Evolutionary conservation across 2,797 vertebrate species (phyloP), one percentile per base, ranked within the genome.

Genomic region (Brachymystax lenok): DNA sequence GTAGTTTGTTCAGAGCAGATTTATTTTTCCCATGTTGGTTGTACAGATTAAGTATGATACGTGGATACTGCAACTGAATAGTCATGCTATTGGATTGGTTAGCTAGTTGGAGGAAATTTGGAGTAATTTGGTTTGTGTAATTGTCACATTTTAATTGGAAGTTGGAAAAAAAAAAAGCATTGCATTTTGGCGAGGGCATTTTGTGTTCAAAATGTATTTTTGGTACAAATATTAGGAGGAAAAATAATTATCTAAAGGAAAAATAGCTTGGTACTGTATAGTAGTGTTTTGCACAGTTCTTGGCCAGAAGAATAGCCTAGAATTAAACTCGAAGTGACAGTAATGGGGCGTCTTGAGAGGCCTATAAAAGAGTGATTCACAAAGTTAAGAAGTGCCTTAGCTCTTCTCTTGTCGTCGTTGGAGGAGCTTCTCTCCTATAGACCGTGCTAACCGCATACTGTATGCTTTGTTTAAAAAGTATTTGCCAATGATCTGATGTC

Each of bases 321-420:
- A 87, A 85, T 88, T 66, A 86, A 86, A 82, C 66, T 68, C 54
- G 80, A 79, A 61, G 77, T 78, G 81, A 84, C 63, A 59, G 83
- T 71, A 72, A 77, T 77, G 86, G 50, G 51, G 12, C 16, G 85
- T 84, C 87, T 81, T 84, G 33, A 66, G 87, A 92, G 87, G 88
- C 87, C 88, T 90, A 46, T 78, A 74, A 78, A 59, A 54, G 50
- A 1, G 70, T 59, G 64, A 74, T 79, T 33, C 82, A 80, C 80
- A 79, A 74, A 61, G 82, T 82, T 75, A 81, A 88, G 83, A 93
- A 93, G 91, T 92, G 92, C 92, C 91, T 92, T 92, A 84, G 85
- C 79, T 82, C n/a, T 46, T 84, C 71, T 64, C 68, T 80, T 75
- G 80, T 84, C 73, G 73, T 83, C 74, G 74, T 78, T 63, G 4